Evolutionary conservation across 2,888 invertebrate species (phyloP), one percentile per base, ranked within the genome.

Genomic region (Autographa pulchrina): DNA sequence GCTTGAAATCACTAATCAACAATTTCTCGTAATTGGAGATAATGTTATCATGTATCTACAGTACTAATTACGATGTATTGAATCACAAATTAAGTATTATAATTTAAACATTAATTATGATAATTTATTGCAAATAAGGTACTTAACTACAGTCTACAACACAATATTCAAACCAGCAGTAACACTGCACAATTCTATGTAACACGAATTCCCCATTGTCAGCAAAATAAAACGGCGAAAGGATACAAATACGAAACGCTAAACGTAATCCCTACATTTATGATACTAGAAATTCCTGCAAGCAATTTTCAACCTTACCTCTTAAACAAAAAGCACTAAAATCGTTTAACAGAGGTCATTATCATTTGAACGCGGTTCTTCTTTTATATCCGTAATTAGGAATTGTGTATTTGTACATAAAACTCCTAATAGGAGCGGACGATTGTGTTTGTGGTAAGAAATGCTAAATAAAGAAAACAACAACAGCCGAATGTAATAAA

Each of bases 371-470:
- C 14, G 35, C 8, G 16, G 3, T 20, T 14, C 25, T 54, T 8
- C 18, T 35, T 63, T 54, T 35, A 20, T 56, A 38, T 54, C 18
- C 63, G 35, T 38, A 64, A 54, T 38, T 56, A 54, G 18, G n/a
- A 62, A 48, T n/a, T 62, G 32, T 9, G n/a, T 52, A 52, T 62
- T 62, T 62, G 6, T 25, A 25, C 16, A 16, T 16, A 43, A 43
- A 14, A 43, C 20, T 41, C 20, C n/a, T 11, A 60, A 60, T 60
- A 43, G 16, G 0, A 14, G 43, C 43, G 43, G 43, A 43, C 43
- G 16, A 43, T 43, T 16, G 43, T 41, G 41, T 5, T 43, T 43
- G 43, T 43, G 43, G 16, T 16, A 16, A 43, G 43, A 6, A 43
- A 43, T 43, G 16, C 6, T 43, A 16, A 16, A 43, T 43, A 43